Evolutionary conservation across 2,113 vertebrate species (phyloP), one percentile per base, ranked within the genome.

Genomic region (Odontesthes bonariensis): DNA sequence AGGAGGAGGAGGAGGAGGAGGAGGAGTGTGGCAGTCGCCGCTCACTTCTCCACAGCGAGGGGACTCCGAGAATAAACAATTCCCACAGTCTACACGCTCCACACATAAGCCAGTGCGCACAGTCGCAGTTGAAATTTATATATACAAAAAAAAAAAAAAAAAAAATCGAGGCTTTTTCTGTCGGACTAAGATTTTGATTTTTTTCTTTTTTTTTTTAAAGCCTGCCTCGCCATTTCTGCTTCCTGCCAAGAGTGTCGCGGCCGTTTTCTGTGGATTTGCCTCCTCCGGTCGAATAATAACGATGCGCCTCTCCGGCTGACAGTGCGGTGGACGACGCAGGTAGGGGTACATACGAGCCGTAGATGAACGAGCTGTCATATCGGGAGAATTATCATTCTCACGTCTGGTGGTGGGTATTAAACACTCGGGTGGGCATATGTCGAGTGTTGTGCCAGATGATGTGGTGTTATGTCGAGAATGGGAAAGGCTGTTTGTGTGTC

Each of bases 1-100:
- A 84, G 89, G 81, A 89, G 89, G 56, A 58, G 56, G 56, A 20
- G 56, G 64, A 54, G 64, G 84, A 86, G 89, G 77, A 86, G 90
- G 89, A 88, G 90, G 85, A 91, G 91, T 88, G 86, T 77, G 86
- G 62, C 88, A 83, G 86, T 86, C 74, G 88, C 78, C 82, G 88
- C 90, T 89, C 92, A 88, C 85, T 92, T 81, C 89, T 91, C 83
- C 82, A 88, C 83, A 84, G 86, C 81, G 67, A 88, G 90, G 91
- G 84, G 91, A 93, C 92, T 92, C 91, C 91, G 92, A 92, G 88
- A 92, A 92, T 90, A 92, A 93, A 93, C 94, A 94, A 85, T 91
- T 84, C 88, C 75, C 86, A 77, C 91, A 85, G 86, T 85, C 84
- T 80, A 33, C 51, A 79, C 89, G 79, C 85, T 70, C 66, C 85